Conservation (phyloP, 2,113 vertebrate species). For the Regulus satrapa region DNA sequence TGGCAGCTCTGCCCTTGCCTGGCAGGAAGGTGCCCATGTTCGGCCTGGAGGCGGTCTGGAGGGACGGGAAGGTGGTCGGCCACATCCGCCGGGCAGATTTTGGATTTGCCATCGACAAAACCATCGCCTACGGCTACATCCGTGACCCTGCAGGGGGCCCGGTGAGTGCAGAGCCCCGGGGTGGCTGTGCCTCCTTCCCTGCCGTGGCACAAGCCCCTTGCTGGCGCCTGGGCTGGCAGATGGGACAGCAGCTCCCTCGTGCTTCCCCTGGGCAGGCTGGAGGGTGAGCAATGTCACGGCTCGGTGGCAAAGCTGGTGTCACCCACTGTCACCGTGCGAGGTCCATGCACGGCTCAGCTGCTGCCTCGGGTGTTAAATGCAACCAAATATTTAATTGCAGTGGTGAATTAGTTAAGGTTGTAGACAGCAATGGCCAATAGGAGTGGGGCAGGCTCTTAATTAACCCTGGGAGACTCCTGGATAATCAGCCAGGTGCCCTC, state of each 20-base stretch:
- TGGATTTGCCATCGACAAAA: conserved; percentile 86
- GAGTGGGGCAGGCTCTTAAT: neutral
- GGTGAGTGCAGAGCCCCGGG: conserved; percentile 67
- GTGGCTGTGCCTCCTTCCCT: accelerated
- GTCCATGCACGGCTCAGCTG: accelerated
- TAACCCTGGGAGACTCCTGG: neutral
- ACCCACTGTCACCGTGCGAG: accelerated
- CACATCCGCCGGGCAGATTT: conserved; percentile 88
- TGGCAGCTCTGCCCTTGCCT: neutral
- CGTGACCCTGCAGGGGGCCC: conserved; percentile 79
- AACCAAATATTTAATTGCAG: neutral
- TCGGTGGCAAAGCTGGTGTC: accelerated
- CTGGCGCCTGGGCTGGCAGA: accelerated
- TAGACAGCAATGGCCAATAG: neutral
- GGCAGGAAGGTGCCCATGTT: conserved; percentile 91
- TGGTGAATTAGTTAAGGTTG: neutral
- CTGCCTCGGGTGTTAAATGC: neutral
- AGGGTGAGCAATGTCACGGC: neutral
- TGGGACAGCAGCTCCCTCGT: accelerated
- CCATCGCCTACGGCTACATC: conserved; percentile 90
- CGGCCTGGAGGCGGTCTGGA: conserved; percentile 90
- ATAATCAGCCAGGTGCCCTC: neutral
- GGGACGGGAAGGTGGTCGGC: conserved; percentile 82
- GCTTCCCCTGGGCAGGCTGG: accelerated
- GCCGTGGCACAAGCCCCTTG: accelerated